Percentiles rank a stretch among this genome's conserved stretches.
phyloP scores from a whole-genome alignment of 2,113 vertebrate genomes.

The Ranitomeya imitator region DNA sequence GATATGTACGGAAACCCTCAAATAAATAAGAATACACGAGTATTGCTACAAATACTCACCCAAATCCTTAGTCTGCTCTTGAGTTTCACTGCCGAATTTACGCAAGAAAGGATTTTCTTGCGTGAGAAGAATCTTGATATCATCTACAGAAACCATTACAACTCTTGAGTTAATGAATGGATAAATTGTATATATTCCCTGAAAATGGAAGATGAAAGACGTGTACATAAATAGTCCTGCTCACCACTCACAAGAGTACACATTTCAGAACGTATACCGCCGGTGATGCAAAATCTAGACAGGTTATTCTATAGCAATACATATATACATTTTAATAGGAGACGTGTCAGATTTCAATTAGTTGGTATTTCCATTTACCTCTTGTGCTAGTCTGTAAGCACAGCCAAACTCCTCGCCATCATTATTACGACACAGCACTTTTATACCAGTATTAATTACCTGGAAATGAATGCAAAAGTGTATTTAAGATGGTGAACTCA shows the following conservation, averaged over 20 bases:
- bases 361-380: conserved; percentile 75
- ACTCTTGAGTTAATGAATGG: conserved; percentile 93
- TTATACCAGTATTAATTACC: conserved; percentile 97
- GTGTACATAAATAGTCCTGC: conserved; percentile 49
- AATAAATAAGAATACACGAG: not conserved
- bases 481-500: not conserved
- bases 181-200: conserved; percentile 93
- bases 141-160: conserved; percentile 84
- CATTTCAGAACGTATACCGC: not conserved
- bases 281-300: conserved; percentile 40
- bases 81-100: conserved; percentile 84
- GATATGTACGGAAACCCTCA: no score
- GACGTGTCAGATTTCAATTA: no score
- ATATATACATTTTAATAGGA: not conserved
- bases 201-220: conserved; percentile 43
- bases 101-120: conserved; percentile 96
- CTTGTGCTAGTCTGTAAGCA: conserved; percentile 93
- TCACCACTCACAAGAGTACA: not conserved
- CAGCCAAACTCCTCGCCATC: conserved; percentile 93
- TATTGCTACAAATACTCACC: conserved; percentile 68
- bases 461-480: conserved; percentile 62
- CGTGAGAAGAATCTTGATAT: conserved; percentile 93
- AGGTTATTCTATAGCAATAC: not conserved
- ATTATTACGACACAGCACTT: conserved; percentile 93
- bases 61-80: conserved; percentile 85